A percentile compares a stretch with the other conserved stretches of the same genome.
phyloP scores from a whole-genome alignment of 2,888 invertebrate genomes.

The Priocnemis perturbator region DNA sequence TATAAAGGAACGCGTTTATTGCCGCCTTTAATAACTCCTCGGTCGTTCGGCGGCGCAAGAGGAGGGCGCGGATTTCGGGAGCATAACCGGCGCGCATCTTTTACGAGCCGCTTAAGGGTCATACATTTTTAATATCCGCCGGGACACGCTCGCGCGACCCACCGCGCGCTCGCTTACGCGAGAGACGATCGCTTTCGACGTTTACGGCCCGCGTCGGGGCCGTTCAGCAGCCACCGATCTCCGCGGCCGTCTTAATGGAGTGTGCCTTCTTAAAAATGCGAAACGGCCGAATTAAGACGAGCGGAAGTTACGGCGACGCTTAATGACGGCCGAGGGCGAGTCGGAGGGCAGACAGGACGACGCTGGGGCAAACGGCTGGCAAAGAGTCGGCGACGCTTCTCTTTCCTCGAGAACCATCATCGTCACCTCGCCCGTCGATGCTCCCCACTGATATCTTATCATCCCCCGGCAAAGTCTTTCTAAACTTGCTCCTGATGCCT shows the following conservation, averaged over 20 bases:
- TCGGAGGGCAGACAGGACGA: too few species aligned
- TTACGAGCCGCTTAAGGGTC: conserved; percentile 20
- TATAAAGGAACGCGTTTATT: too few species aligned
- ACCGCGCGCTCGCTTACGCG: conserved; percentile 47
- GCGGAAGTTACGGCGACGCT: conserved; percentile 1
- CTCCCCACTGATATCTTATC: too few species aligned
- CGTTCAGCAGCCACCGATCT: conserved; percentile 32
- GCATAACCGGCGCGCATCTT: conserved; percentile 4
- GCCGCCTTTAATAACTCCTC: too few species aligned
- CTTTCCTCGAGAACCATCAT: too few species aligned
- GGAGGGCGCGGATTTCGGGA: neutral
- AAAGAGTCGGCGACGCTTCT: too few species aligned
- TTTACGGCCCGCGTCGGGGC: conserved; percentile 37
- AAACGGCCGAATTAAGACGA: conserved; percentile 8
- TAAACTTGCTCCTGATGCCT: too few species aligned
- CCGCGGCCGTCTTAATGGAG: conserved; percentile 8
- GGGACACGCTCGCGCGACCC: neutral
- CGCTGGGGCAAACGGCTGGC: too few species aligned
- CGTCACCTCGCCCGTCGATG: too few species aligned
- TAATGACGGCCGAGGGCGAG: too few species aligned
- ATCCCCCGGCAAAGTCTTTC: too few species aligned
- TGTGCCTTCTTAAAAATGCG: neutral
- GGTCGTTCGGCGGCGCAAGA: neutral
- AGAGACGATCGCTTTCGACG: conserved; percentile 47
- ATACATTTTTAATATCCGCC: conserved; percentile 19